A percentile compares a stretch with the other conserved stretches of the same genome.
Evolutionary conservation across 2,113 vertebrate genomes (phyloP).

Genomic region (Cnemophilus loriae): DNA sequence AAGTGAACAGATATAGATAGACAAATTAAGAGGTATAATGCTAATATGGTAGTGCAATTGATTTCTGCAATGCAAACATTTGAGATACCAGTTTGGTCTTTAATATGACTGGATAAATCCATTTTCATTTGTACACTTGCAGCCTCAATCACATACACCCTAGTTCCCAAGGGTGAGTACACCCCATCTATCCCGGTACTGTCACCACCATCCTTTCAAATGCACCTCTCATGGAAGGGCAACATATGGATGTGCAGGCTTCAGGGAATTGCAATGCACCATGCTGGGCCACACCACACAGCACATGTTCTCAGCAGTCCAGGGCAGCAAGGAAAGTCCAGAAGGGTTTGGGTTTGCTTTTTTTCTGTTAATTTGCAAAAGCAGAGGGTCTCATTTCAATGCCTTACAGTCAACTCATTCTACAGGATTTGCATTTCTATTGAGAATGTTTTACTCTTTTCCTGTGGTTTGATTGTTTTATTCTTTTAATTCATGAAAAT

Average conservation of each 20-base stretch:
- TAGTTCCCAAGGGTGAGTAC: background rate
- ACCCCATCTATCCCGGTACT: background rate
- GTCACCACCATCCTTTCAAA: background rate
- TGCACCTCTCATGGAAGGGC: background rate
- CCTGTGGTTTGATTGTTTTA: conserved; percentile 41
- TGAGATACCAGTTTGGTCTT: background rate
- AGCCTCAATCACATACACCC: background rate
- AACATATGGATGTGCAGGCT: background rate
- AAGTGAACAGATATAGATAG: background rate
- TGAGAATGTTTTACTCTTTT: conserved; percentile 27
- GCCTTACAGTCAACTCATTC: background rate
- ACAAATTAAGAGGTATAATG: background rate
- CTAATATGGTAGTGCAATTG: background rate
- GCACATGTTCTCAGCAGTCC: background rate
- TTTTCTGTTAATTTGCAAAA: background rate
- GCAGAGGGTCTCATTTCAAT: background rate
- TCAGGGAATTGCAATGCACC: background rate
- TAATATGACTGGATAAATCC: background rate
- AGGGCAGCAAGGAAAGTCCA: background rate
- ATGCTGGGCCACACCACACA: background rate
- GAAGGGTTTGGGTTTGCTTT: fast-evolving
- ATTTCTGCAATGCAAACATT: background rate
- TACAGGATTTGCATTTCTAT: background rate
- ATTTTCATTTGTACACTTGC: background rate
- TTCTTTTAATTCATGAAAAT: conserved; percentile 64